phyloP scores from a whole-genome alignment of 2,797 vertebrate species.

The Sebastes hubbsi region DNA sequence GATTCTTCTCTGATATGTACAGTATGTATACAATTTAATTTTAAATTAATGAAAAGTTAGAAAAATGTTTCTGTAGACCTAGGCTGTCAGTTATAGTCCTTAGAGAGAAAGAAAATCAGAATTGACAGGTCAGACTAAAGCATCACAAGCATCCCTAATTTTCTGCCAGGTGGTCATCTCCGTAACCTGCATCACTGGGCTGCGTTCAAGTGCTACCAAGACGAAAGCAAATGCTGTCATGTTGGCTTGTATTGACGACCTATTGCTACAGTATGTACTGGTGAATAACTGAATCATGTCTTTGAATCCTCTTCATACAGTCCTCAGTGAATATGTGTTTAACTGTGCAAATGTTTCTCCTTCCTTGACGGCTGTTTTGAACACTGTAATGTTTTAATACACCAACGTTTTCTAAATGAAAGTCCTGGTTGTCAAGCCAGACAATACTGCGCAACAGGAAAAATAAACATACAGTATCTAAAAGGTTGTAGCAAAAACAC shows the following conservation, averaged over 20 bases:
- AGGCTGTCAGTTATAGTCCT: too few relatives aligned
- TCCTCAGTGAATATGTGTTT: not conserved
- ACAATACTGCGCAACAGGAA: too few relatives aligned
- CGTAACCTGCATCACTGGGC: not conserved
- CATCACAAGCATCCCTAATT: not conserved
- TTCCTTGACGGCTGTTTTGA: not conserved
- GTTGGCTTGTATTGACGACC: not conserved
- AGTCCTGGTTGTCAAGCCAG: not conserved
- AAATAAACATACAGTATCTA: too few relatives aligned
- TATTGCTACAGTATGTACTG: too few relatives aligned
- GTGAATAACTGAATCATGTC: not conserved
- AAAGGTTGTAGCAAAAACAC: too few relatives aligned
- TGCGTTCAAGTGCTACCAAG: not conserved
- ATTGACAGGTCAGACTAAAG: not conserved
- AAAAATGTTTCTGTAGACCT: too few relatives aligned
- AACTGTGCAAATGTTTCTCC: not conserved
- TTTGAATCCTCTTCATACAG: not conserved
- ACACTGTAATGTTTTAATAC: not conserved
- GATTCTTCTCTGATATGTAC: too few relatives aligned
- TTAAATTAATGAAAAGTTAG: too few relatives aligned
- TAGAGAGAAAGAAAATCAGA: too few relatives aligned
- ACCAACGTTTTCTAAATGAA: not conserved
- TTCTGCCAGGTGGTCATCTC: fast-evolving
- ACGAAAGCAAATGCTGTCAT: not conserved
- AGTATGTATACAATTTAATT: too few relatives aligned